Percentiles rank a stretch among this genome's conserved stretches.
Evolutionary conservation across 1,140 invertebrate genomes (phyloP).

Genomic region (Arctopsyche grandis): DNA sequence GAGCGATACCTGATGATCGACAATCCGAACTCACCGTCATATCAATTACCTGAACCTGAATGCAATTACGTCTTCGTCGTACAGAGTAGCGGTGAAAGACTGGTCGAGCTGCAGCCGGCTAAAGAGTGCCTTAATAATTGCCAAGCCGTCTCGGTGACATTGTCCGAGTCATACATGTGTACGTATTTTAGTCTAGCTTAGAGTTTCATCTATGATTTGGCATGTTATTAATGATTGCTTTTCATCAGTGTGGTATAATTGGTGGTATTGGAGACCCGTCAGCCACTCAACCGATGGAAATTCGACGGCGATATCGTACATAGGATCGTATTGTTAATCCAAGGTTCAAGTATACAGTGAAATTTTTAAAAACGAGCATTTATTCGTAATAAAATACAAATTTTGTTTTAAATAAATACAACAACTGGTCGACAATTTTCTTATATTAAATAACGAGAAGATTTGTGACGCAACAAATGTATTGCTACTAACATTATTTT

Average conservation of each 20-base stretch:
- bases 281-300: conserved; percentile 71
- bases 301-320: conserved; percentile 72
- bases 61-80: conserved; percentile 79
- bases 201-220: conserved; percentile 61
- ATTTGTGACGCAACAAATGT: no score
- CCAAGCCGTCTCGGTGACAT: conserved; percentile 70
- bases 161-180: conserved; percentile 61
- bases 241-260: conserved; percentile 67
- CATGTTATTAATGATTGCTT: conserved; percentile 70
- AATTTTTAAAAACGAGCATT: no score
- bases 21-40: conserved; percentile 68
- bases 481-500: no score
- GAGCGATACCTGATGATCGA: conserved; percentile 80
- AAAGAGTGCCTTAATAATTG: conserved; percentile 75
- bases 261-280: conserved; percentile 83
- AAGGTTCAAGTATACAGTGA: no score
- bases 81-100: conserved; percentile 72
- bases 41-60: conserved; percentile 76
- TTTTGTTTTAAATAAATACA: no score
- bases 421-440: no score
- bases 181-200: conserved; percentile 51
- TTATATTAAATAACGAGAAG: no score
- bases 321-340: conserved; percentile 76
- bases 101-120: conserved; percentile 73
- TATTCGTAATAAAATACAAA: no score